Evolutionary conservation across 2,113 vertebrate species (phyloP).

Genomic region (Protobothrops flavoviridis): DNA sequence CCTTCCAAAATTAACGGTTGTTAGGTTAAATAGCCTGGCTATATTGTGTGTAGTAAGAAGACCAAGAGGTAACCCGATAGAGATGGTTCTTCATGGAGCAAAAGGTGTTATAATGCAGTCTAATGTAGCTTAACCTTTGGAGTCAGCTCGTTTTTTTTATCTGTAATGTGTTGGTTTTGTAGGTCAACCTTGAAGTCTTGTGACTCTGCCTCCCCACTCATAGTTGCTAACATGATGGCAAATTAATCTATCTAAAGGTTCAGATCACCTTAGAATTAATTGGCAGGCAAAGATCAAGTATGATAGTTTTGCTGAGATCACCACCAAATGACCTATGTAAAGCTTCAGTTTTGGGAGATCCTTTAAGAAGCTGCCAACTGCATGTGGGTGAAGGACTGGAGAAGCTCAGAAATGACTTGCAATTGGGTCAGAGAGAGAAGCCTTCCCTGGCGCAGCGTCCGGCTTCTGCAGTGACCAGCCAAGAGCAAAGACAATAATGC

Average conservation of each 20-base stretch:
- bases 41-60: background rate
- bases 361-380: no score
- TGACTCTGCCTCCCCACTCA: background rate
- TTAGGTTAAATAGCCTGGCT: background rate
- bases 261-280: background rate
- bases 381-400: background rate
- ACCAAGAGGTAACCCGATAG: background rate
- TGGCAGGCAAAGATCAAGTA: background rate
- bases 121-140: background rate
- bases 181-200: rapidly evolving
- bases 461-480: background rate
- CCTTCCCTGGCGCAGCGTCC: background rate
- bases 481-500: background rate
- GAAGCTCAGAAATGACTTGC: background rate
- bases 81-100: background rate
- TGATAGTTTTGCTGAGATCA: background rate
- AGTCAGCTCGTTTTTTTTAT: background rate
- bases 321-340: background rate
- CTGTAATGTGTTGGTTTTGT: background rate
- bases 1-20: background rate
- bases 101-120: background rate
- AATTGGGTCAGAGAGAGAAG: background rate
- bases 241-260: background rate
- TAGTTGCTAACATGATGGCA: background rate
- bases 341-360: background rate